These are phyloP conservation scores for Callipepla squamata DNA, from an alignment of 2,113 vertebrate species.

Conservation along the genomic window DNA sequence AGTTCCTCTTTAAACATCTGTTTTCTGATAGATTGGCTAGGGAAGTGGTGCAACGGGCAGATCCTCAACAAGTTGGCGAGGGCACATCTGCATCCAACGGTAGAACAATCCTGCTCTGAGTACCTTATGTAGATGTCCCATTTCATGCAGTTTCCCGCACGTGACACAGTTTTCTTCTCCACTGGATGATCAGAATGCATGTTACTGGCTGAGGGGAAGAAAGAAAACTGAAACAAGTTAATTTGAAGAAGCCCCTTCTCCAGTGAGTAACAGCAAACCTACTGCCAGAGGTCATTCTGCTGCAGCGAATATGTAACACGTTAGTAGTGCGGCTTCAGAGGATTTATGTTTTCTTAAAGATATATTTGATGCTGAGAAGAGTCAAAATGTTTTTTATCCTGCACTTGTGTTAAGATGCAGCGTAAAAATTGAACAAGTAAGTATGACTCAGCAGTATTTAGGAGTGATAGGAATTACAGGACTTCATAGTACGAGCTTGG, in stretches of 20 bases:
- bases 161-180: neutral
- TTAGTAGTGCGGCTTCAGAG: neutral
- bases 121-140: neutral
- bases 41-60: neutral
- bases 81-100: neutral
- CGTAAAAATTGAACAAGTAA: neutral
- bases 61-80: neutral
- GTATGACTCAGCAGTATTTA: slow-evolving; percentile 59
- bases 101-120: neutral
- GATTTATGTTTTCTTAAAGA: neutral
- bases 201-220: neutral
- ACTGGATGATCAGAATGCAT: neutral
- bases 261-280: neutral
- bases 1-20: neutral
- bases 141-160: neutral
- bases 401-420: neutral
- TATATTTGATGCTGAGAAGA: neutral
- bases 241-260: neutral
- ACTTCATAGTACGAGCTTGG: neutral
- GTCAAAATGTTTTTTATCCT: neutral
- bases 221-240: slow-evolving; percentile 36
- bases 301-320: neutral
- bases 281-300: neutral
- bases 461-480: neutral
- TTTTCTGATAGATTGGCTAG: neutral